A percentile compares a stretch with the other conserved stretches of the same genome.
These are phyloP conservation scores for Drosophila phalerata DNA, from an alignment of 2,888 invertebrate species.

Conservation along the genomic window DNA sequence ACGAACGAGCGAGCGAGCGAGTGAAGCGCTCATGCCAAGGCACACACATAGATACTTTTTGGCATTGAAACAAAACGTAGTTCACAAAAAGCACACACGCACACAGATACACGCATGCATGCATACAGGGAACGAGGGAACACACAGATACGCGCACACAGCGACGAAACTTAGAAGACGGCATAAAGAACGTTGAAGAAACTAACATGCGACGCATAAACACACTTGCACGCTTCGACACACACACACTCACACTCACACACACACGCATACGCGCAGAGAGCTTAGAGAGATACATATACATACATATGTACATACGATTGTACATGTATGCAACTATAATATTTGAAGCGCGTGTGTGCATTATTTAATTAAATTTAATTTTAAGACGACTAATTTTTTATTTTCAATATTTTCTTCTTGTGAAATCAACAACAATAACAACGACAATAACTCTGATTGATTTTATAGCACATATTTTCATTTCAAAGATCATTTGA, in stretches of 20 bases:
- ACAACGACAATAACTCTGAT: slow-evolving; percentile 43
- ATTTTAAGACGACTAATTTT: slow-evolving; percentile 18
- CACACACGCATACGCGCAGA: slow-evolving; percentile 3
- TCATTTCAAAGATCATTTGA: slow-evolving; percentile 26
- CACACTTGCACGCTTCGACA: slow-evolving; percentile 40
- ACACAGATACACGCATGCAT: slow-evolving; percentile 15
- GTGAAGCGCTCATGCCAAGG: slow-evolving; percentile 58
- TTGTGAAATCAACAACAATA: slow-evolving; percentile 46
- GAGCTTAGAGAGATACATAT: slow-evolving; percentile 59
- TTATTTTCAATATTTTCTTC: background rate
- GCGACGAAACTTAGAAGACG: slow-evolving; percentile 54
- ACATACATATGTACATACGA: slow-evolving; percentile 13
- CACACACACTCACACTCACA: slow-evolving; percentile 18
- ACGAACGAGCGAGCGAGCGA: slow-evolving; percentile 43
- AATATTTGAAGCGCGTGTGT: slow-evolving; percentile 55
- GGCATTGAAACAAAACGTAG: slow-evolving; percentile 82
- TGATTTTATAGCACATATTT: slow-evolving; percentile 38
- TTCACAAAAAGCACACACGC: slow-evolving; percentile 73
- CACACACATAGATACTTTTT: slow-evolving; percentile 76
- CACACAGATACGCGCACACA: slow-evolving; percentile 43
- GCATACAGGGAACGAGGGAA: background rate
- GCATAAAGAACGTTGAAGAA: slow-evolving; percentile 69
- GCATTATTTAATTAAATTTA: slow-evolving; percentile 69
- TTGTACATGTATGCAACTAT: slow-evolving; percentile 15
- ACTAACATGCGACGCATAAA: slow-evolving; percentile 60